These are phyloP conservation scores for Periophthalmus magnuspinnatus DNA, from an alignment of 2,797 vertebrate genomes.

Conservation along the genomic window DNA sequence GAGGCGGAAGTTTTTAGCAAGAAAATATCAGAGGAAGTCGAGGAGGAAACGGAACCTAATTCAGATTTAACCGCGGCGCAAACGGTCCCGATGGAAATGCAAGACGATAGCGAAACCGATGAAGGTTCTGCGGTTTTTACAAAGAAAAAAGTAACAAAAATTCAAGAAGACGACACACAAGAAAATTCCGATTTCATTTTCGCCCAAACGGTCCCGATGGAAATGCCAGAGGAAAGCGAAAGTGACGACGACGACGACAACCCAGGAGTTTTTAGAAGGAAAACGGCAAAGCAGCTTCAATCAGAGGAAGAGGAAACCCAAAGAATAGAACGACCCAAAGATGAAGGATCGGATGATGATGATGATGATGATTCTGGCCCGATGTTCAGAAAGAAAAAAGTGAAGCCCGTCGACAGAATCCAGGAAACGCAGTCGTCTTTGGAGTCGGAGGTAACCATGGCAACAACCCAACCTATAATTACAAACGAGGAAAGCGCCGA, in stretches of 20 bases:
- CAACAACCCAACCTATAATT: background rate
- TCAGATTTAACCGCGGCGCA: background rate
- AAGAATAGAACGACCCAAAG: background rate
- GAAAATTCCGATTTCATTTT: background rate
- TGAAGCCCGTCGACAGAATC: background rate
- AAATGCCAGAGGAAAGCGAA: background rate
- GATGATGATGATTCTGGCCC: background rate
- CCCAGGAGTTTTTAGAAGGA: background rate
- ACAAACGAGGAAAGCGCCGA: conserved; percentile 39
- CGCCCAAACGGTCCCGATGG: background rate
- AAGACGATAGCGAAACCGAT: conserved; percentile 5
- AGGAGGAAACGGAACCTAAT: background rate
- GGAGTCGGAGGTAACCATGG: background rate
- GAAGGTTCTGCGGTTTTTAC: background rate
- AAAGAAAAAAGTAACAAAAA: background rate
- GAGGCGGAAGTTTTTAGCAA: background rate
- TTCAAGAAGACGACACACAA: background rate
- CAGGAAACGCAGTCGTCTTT: background rate
- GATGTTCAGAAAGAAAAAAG: background rate
- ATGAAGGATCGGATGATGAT: background rate
- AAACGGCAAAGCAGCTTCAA: background rate
- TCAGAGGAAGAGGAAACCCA: conserved; percentile 29
- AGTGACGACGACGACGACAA: background rate
- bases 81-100: background rate
- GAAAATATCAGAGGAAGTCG: background rate